Evolutionary conservation across 2,797 vertebrate genomes (phyloP).

Genomic region (Tadarida brasiliensis): DNA sequence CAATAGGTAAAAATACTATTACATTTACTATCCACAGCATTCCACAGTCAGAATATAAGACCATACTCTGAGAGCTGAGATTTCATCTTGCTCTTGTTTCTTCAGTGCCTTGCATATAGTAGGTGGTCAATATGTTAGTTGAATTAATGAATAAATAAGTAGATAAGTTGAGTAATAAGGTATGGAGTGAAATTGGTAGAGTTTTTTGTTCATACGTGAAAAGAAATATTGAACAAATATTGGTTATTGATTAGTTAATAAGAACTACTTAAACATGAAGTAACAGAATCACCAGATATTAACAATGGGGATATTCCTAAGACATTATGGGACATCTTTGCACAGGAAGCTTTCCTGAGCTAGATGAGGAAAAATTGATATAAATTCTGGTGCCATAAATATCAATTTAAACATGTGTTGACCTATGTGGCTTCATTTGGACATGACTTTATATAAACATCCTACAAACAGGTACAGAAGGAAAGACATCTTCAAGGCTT

Average conservation of each 20-base stretch:
- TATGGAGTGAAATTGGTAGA: conserved; percentile 19
- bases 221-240: conserved; percentile 34
- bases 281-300: background rate
- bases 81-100: conserved; percentile 41
- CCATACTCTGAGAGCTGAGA: background rate
- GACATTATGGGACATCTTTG: background rate
- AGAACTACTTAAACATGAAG: conserved; percentile 33
- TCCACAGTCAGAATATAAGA: background rate
- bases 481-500: background rate
- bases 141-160: conserved; percentile 46
- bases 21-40: background rate
- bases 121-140: conserved; percentile 8
- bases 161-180: conserved; percentile 24
- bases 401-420: background rate
- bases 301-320: background rate
- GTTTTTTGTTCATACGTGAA: conserved; percentile 5
- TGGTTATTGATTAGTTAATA: background rate
- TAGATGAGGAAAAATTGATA: conserved; percentile 17
- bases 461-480: background rate
- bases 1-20: background rate
- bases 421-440: background rate
- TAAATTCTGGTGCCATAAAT: conserved; percentile 7
- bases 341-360: conserved; percentile 15
- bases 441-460: background rate
- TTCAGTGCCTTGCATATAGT: conserved; percentile 63